Base-by-base conservation (phyloP, 1,140 invertebrate genomes). In the Drosophila willistoni region DNA sequence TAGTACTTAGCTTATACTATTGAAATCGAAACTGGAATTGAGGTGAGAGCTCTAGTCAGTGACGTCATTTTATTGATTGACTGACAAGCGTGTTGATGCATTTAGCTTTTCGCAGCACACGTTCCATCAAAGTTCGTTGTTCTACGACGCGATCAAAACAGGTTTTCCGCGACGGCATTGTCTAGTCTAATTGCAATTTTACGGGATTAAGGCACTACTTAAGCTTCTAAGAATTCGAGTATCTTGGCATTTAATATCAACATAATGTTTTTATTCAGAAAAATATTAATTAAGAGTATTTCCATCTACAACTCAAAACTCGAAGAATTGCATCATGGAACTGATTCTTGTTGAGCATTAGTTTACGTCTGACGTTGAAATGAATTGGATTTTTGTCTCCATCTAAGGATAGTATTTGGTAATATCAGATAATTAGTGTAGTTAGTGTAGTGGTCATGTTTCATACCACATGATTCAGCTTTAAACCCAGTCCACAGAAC, bases 151-250 rank as follows among this genome's bases (percentile, higher is more conserved):
- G 3, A 10, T 6, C 29, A 51, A 19, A 51, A 51, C 44, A 17
- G 44, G 44, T 51, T 51, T 47, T 10, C 17, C 2, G 44, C 17
- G 7, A 0, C 7, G 44, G 29, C 29, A 29, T 0, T 7, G 29
- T 29, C 29, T 47, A 19, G 44, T 17, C 44, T 19, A 47, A 47
- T 47, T 47, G 44, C 14, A 19, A 3, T 19, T 47, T 47, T 47
- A 10, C 2, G 14, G 44, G 44, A 51, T 51, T 19, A 22, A 22
- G 19, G 17, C 44, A 3, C 17, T 51, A 10, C 17, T 17, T 22
- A 51, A 51, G 44, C 44, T 51, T 51, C 44, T 51, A 9, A 19
- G 44, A 51, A 51, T 51, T 19, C 44, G 44, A 47, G 7, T 22
- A 4, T 51, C 7, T 22, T 47, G 44, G 14, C 9, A 10, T 47